These are phyloP conservation scores for Spinus olivaceus DNA, from an alignment of 2,797 vertebrate species.

Conservation along the genomic window DNA sequence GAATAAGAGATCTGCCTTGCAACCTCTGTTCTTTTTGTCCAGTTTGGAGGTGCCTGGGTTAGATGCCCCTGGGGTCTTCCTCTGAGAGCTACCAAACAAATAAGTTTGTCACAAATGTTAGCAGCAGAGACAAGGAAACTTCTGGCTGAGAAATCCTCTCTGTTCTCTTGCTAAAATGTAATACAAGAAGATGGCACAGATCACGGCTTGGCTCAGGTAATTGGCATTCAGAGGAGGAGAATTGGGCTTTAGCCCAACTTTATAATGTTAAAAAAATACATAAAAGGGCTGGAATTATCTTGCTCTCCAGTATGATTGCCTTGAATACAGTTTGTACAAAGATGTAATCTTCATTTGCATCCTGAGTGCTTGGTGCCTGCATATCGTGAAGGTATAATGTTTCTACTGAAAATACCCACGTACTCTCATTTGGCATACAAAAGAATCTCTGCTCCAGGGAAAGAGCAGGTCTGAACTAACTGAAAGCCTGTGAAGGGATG, in stretches of 20 bases:
- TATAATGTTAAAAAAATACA: not conserved
- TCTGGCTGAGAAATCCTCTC: not conserved
- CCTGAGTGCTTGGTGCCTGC: not conserved
- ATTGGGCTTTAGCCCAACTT: not conserved
- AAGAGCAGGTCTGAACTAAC: not conserved
- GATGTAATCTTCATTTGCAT: not conserved
- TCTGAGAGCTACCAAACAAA: not conserved
- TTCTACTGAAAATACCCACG: not conserved
- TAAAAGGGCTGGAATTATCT: not conserved
- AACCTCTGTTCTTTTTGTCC: not conserved
- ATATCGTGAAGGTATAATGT: not conserved
- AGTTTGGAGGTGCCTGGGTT: not conserved
- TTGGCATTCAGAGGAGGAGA: not conserved
- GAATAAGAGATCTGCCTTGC: not conserved
- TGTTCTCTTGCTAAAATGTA: not conserved
- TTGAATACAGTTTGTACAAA: constrained; percentile 2
- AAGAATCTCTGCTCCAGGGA: not conserved
- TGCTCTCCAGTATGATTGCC: not conserved
- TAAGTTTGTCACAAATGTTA: not conserved
- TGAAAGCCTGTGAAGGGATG: not conserved
- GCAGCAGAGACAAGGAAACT: not conserved
- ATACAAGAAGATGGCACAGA: not conserved
- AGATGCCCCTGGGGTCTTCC: not conserved
- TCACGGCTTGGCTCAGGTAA: not conserved
- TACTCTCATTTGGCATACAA: not conserved